A percentile compares a stretch with the other conserved stretches of the same genome.
Evolutionary conservation across 2,113 vertebrate species (phyloP).

Genomic region (Gambusia affinis): DNA sequence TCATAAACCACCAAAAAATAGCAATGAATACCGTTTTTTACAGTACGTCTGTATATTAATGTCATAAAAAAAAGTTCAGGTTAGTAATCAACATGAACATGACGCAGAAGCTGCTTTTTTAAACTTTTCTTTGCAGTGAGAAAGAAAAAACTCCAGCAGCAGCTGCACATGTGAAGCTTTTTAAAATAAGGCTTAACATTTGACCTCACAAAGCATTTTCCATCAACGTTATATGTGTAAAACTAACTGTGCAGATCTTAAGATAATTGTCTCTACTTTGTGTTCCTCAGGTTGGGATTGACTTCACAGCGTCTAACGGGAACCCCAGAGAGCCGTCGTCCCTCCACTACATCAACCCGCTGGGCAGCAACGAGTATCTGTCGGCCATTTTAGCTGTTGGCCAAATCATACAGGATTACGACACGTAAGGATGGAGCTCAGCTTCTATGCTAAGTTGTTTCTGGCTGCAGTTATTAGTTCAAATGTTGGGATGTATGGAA

Average conservation of each 20-base stretch:
- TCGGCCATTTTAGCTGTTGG: slow-evolving; percentile 96
- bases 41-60: no score
- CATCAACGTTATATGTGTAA: neutral
- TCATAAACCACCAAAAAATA: no score
- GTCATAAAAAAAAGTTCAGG: no score
- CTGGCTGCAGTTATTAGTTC: neutral
- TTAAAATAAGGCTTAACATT: no score
- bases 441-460: neutral
- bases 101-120: neutral
- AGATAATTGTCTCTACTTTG: neutral
- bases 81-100: neutral
- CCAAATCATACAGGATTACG: slow-evolving; percentile 99
- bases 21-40: no score
- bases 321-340: slow-evolving; percentile 93
- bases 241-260: neutral
- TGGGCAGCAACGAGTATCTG: slow-evolving; percentile 96
- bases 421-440: slow-evolving; percentile 84
- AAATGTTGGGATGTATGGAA: no score
- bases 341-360: slow-evolving; percentile 95
- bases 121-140: neutral
- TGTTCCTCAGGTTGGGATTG: slow-evolving; percentile 90
- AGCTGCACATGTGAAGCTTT: no score
- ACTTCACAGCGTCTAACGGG: slow-evolving; percentile 98
- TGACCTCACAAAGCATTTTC: neutral
- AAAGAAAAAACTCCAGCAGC: no score